A percentile compares a stretch with the other conserved stretches of the same genome.
phyloP scores from a whole-genome alignment of 2,888 invertebrate genomes.

The Blastobasis lacticolella region DNA sequence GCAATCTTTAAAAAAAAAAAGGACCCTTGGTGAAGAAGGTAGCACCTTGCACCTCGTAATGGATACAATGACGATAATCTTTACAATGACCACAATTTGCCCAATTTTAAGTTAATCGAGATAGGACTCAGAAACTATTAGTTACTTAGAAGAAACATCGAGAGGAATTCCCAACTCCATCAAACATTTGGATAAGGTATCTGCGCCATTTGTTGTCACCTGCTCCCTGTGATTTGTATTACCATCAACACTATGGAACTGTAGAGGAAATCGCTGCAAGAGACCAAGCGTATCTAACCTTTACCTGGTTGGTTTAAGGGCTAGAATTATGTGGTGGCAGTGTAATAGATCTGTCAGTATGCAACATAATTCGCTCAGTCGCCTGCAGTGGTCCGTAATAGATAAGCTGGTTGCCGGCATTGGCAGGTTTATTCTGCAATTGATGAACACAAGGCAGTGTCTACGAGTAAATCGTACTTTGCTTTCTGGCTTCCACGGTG shows the following conservation, averaged over 20 bases:
- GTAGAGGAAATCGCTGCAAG: conserved; percentile 31
- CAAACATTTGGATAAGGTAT: conserved; percentile 33
- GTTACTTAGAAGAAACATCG: too few species aligned
- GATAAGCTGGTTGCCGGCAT: conserved; percentile 40
- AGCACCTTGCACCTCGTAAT: too few species aligned
- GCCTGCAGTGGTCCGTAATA: conserved; percentile 36
- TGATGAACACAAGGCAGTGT: too few species aligned
- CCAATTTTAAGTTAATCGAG: too few species aligned
- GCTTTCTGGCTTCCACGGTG: conserved; percentile 14
- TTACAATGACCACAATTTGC: too few species aligned
- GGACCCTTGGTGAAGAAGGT: too few species aligned
- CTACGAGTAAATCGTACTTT: conserved; percentile 26
- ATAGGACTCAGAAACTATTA: too few species aligned
- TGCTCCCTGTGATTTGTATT: conserved; percentile 51
- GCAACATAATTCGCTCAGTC: conserved; percentile 10
- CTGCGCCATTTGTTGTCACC: conserved; percentile 39
- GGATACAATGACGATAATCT: too few species aligned
- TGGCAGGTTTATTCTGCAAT: conserved; percentile 23
- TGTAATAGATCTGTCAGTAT: conserved; percentile 25
- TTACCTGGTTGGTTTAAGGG: conserved; percentile 24
- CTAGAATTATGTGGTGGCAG: conserved; percentile 20
- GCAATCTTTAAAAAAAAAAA: too few species aligned
- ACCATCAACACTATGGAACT: conserved; percentile 26
- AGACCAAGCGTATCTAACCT: conserved; percentile 16
- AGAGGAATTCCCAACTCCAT: too few species aligned